Base-by-base conservation (phyloP, 2,113 vertebrate species). In the Macquaria australasica region DNA sequence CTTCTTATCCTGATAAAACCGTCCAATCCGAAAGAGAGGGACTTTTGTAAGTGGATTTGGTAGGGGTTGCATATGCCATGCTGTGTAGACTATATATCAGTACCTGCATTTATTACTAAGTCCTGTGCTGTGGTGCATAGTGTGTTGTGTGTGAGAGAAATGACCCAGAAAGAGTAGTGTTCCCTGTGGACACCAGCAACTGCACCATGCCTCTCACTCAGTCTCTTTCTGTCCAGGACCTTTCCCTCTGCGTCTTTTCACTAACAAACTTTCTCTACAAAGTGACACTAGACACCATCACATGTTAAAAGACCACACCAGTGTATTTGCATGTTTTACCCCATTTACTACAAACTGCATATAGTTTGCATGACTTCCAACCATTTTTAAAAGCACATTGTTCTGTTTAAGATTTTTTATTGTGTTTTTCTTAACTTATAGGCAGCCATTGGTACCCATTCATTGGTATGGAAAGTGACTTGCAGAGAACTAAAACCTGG, bases 171-270 rank as follows among this genome's bases (percentile, higher is more conserved):
- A 91, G 73, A 70, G 53, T 16, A 43, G 31, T 39, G 9, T n/a
- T 93, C 92, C 87, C 93, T n/a, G 79, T 82, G 83, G 93, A 93
- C 88, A 90, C 73, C 62, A 92, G 86, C 69, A 87, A 91, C 82
- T 91, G 87, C 90, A 86, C 73, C 79, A 80, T 64, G 51, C 79
- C 71, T 82, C 79, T 78, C 48, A 81, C 20, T 67, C 74, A 68
- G 74, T 34, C 45, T 73, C 43, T 60, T 39, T 80, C 48, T 77
- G 74, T 73, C 48, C 50, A 43, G 62, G 48, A 31, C 56, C 20
- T 68, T 80, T 75, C 34, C 71, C n/a, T 50, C 55, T 37, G 11
- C 34, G 1, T 48, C 15, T 78, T 64, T 73, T 74, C 60, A 71
- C 28, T 16, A 15, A 50, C 63, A 69, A 28, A 66, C 14, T 78